Conservation (phyloP, 1,140 invertebrate species). For the Lamellibrachia luymesi region DNA sequence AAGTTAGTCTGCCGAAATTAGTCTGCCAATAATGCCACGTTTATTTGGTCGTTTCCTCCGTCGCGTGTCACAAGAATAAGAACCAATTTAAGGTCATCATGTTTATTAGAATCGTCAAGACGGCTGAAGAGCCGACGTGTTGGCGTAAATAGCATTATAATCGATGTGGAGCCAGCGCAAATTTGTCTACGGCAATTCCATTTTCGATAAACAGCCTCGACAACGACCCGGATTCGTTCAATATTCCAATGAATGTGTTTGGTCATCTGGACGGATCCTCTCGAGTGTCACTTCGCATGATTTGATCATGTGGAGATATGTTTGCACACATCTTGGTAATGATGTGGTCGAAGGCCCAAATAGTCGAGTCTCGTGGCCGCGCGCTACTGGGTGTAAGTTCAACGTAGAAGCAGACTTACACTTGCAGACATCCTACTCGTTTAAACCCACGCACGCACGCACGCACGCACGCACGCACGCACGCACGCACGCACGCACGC, state of each 20-base stretch:
- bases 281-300: background rate
- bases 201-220: background rate
- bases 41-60: background rate
- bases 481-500: no score
- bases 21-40: background rate
- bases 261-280: background rate
- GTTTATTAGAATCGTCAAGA: background rate
- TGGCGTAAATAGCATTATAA: background rate
- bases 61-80: background rate
- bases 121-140: background rate
- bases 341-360: background rate
- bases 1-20: background rate
- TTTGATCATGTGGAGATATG: background rate
- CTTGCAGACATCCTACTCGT: no score
- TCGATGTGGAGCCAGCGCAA: background rate
- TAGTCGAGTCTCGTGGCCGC: background rate
- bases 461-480: no score
- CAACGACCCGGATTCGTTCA: background rate
- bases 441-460: no score
- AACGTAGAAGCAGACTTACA: no score
- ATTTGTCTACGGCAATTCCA: background rate
- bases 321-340: background rate
- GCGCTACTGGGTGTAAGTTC: background rate
- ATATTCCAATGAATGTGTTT: background rate
- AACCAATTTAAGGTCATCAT: background rate